Conservation (phyloP, 37 sponge, comb jelly and placozoan genomes). For the Crambe crambe region DNA sequence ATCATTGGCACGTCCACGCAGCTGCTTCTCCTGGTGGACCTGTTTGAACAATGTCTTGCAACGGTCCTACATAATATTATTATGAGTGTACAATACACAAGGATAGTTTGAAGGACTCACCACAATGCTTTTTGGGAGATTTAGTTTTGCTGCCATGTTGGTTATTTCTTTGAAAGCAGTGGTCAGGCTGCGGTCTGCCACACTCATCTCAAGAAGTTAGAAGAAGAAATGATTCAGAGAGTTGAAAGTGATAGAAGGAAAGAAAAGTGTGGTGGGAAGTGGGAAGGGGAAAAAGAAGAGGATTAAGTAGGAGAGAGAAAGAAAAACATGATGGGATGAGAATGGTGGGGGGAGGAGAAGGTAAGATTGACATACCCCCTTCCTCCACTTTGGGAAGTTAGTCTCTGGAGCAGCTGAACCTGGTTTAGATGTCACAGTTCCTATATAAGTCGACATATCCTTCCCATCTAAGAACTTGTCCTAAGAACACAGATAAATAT, state of each 20-base stretch:
- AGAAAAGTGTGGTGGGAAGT: too few relatives aligned
- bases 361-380: constrained; percentile 43
- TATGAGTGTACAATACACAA: neutral
- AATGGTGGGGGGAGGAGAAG: neutral
- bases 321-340: too few relatives aligned
- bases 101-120: constrained; percentile 14
- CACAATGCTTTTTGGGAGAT: constrained; percentile 86
- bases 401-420: constrained; percentile 30
- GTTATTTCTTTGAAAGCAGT: constrained; percentile 85
- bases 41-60: constrained; percentile 90
- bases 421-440: constrained; percentile 37
- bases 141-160: constrained; percentile 90
- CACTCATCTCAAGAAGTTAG: constrained; percentile 27
- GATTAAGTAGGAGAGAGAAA: too few relatives aligned
- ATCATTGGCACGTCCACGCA: constrained; percentile 93
- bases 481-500: constrained; percentile 17
- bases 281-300: too few relatives aligned
- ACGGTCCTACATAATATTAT: constrained; percentile 64
- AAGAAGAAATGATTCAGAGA: neutral
- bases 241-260: too few relatives aligned
- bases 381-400: constrained; percentile 69
- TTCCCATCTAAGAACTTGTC: constrained; percentile 78
- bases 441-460: constrained; percentile 82
- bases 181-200: constrained; percentile 74
- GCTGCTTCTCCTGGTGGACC: constrained; percentile 82